Evolutionary conservation across 2,888 invertebrate species (phyloP).

Genomic region (Spodoptera exigua): DNA sequence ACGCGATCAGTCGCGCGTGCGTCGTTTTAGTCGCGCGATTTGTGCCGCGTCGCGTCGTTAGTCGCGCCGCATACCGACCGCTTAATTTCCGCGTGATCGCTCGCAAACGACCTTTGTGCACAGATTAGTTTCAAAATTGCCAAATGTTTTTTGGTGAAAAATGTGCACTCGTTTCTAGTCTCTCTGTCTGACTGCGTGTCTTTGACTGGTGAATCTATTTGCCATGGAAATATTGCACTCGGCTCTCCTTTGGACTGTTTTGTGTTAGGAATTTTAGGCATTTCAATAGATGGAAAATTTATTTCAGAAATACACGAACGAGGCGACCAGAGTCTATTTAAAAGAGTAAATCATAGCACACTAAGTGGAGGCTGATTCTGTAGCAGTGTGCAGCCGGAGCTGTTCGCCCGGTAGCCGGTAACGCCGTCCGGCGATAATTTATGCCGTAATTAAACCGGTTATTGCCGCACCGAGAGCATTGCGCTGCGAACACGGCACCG

Average conservation of each 20-base stretch:
- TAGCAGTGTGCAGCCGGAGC: constrained; percentile 46
- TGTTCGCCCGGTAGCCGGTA: constrained; percentile 47
- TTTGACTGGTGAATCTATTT: constrained; percentile 2
- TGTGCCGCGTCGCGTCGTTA: constrained; percentile 52
- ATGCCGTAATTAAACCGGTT: constrained; percentile 67
- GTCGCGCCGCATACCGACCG: constrained; percentile 50
- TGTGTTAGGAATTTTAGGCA: neutral
- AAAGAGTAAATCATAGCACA: constrained; percentile 33
- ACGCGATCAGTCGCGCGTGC: constrained; percentile 53
- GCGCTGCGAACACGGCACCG: constrained; percentile 33
- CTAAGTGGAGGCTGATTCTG: constrained; percentile 36
- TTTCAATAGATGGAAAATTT: too few relatives aligned
- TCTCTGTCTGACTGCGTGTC: neutral
- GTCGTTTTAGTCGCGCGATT: constrained; percentile 59
- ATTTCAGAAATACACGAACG: too few relatives aligned
- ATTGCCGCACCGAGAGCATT: constrained; percentile 49
- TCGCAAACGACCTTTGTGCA: constrained; percentile 51
- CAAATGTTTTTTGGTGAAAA: constrained; percentile 49
- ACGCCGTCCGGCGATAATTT: constrained; percentile 62
- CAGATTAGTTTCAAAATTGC: constrained; percentile 57
- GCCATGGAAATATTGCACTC: neutral
- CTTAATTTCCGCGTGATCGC: constrained; percentile 57
- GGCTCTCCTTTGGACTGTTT: neutral
- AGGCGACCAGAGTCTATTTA: constrained; percentile 1
- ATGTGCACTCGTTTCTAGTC: constrained; percentile 28